Percentiles rank a stretch among this genome's conserved stretches.
These are phyloP conservation scores for Sylvicapra grimmia DNA, from an alignment of 2,113 vertebrate species.

Conservation along the genomic window DNA sequence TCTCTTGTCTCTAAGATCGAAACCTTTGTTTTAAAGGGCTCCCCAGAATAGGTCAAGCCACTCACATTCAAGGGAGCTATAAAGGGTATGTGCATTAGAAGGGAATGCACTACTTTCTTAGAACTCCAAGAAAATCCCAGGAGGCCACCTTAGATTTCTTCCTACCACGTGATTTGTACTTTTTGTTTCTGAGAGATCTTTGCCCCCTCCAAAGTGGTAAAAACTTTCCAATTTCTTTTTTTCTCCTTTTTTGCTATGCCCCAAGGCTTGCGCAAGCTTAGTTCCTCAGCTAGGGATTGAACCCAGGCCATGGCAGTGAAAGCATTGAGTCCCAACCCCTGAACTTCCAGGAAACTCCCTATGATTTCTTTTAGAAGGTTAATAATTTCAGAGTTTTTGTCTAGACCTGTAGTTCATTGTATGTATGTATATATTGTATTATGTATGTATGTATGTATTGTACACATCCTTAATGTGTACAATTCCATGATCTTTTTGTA, in stretches of 20 bases:
- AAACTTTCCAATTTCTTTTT: not conserved
- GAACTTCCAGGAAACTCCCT: not conserved
- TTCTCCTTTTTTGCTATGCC: not conserved
- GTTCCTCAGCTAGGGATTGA: not conserved
- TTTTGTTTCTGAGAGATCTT: not conserved
- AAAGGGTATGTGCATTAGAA: not conserved
- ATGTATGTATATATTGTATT: not conserved
- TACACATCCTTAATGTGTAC: not conserved
- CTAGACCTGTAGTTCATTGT: not conserved
- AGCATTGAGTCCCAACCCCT: not conserved
- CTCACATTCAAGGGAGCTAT: not conserved
- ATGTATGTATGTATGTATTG: not conserved
- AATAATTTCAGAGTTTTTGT: not conserved
- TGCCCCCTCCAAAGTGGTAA: not conserved
- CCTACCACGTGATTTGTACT: not conserved
- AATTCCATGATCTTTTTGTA: not conserved
- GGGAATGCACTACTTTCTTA: not conserved
- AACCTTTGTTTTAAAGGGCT: not conserved
- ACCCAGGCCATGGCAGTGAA: not conserved
- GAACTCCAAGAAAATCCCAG: not conserved
- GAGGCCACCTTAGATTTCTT: not conserved
- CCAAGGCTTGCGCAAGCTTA: not conserved
- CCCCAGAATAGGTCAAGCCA: not conserved
- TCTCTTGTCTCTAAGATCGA: not conserved
- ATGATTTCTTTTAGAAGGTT: not conserved